Percentiles rank a stretch among this genome's conserved stretches.
Conservation (phyloP, 2,113 vertebrate genomes). For the Chaetops frenatus region DNA sequence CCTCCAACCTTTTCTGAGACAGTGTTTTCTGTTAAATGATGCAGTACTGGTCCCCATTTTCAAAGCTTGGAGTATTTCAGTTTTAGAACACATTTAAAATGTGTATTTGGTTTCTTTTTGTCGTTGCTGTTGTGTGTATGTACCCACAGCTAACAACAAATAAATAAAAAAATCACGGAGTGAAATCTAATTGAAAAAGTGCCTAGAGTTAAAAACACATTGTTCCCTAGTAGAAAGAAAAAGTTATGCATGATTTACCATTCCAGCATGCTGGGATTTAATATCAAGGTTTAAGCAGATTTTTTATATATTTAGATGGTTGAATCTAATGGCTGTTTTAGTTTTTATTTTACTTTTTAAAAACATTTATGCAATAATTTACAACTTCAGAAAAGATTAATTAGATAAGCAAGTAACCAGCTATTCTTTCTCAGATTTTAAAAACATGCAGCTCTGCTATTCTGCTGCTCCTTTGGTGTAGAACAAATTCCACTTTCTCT, state of each 20-base stretch:
- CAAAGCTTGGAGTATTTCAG: background rate
- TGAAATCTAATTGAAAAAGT: conserved; percentile 27
- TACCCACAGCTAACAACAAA: background rate
- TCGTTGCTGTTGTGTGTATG: background rate
- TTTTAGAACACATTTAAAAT: conserved; percentile 8
- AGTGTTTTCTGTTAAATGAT: background rate
- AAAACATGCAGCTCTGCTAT: background rate
- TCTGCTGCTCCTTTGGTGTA: background rate
- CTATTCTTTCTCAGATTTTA: background rate
- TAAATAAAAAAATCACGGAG: conserved; percentile 8
- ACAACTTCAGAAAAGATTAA: background rate
- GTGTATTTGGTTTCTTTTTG: background rate
- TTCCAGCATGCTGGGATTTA: background rate
- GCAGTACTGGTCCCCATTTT: background rate
- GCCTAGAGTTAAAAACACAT: conserved; percentile 5
- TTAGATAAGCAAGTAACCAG: background rate
- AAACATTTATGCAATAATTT: background rate
- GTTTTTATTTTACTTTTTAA: background rate
- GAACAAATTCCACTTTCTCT: background rate
- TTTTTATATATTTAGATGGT: background rate
- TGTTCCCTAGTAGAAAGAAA: background rate
- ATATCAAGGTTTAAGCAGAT: background rate
- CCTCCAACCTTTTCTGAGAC: background rate
- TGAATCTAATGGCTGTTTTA: background rate
- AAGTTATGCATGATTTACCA: background rate